Evolutionary conservation across 30 jellyfish, hydroid and myxozoan genomes (phyloP).

Genomic region (Cassiopea xamachana): DNA sequence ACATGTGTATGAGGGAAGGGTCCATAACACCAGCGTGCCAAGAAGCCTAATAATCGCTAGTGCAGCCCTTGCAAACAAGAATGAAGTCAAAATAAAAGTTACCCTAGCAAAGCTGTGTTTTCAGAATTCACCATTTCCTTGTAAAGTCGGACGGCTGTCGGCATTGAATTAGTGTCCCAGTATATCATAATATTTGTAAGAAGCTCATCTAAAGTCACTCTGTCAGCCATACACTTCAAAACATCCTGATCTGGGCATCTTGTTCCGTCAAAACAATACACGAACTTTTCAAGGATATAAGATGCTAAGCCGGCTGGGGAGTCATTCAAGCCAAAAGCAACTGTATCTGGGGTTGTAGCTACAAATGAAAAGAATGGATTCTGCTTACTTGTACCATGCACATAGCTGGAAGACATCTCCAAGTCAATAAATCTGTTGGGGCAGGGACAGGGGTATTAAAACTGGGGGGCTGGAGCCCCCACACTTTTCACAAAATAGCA

Average conservation of each 20-base stretch:
- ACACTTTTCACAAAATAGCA: too few relatives aligned
- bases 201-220: slow-evolving; percentile 57
- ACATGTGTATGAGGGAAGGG: too few relatives aligned
- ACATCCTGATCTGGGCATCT: slow-evolving; percentile 21
- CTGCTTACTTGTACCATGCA: too few relatives aligned
- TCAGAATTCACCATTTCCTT: slow-evolving; percentile 36
- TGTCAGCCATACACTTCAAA: slow-evolving; percentile 14
- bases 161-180: slow-evolving; percentile 64
- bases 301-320: slow-evolving; percentile 79
- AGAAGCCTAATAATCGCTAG: too few relatives aligned
- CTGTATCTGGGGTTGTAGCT: slow-evolving; percentile 77
- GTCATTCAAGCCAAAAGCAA: slow-evolving; percentile 64
- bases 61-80: neutral
- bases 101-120: slow-evolving; percentile 3
- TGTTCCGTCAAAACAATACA: slow-evolving; percentile 19
- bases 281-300: slow-evolving; percentile 65
- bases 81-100: neutral
- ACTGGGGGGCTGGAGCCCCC: too few relatives aligned
- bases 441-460: too few relatives aligned
- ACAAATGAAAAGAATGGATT: neutral
- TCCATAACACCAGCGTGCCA: too few relatives aligned
- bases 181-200: slow-evolving; percentile 73
- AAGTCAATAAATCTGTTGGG: too few relatives aligned
- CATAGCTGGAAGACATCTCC: too few relatives aligned
- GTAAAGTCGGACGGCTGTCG: slow-evolving; percentile 68